phyloP scores from a whole-genome alignment of 2,113 vertebrate genomes.

The Equus przewalskii region DNA sequence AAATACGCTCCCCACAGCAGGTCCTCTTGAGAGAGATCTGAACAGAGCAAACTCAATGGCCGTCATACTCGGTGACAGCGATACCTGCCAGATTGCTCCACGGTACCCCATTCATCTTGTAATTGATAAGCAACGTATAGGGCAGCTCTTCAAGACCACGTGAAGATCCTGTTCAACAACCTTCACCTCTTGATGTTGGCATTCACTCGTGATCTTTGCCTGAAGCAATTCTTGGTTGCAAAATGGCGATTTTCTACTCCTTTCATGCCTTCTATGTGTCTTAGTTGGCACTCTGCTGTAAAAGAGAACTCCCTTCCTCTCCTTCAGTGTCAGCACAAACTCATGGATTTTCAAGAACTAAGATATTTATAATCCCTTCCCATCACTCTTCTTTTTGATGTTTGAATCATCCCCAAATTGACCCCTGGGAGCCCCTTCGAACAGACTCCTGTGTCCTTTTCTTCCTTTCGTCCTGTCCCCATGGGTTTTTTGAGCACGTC shows the following conservation, averaged over 20 bases:
- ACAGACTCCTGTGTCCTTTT: neutral
- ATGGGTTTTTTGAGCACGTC: neutral
- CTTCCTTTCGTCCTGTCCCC: neutral
- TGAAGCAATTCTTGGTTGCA: neutral
- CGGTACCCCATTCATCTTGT: neutral
- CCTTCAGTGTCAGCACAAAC: neutral
- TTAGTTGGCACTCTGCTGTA: neutral
- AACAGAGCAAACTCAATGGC: neutral
- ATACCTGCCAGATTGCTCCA: neutral
- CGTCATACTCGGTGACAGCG: neutral
- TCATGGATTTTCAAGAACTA: neutral
- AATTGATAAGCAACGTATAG: neutral
- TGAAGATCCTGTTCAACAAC: neutral
- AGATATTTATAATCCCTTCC: neutral
- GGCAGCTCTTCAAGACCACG: neutral
- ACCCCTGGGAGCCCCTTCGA: neutral
- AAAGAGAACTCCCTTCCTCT: neutral
- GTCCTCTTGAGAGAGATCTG: neutral
- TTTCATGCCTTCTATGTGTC: too few species aligned
- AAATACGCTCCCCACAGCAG: too few species aligned
- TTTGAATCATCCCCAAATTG: neutral
- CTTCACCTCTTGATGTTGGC: neutral
- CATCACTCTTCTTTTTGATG: neutral
- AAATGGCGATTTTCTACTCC: neutral
- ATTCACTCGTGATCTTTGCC: neutral